Base-by-base conservation (phyloP, 1,140 invertebrate species). In the Trichomalopsis sarcophagae region DNA sequence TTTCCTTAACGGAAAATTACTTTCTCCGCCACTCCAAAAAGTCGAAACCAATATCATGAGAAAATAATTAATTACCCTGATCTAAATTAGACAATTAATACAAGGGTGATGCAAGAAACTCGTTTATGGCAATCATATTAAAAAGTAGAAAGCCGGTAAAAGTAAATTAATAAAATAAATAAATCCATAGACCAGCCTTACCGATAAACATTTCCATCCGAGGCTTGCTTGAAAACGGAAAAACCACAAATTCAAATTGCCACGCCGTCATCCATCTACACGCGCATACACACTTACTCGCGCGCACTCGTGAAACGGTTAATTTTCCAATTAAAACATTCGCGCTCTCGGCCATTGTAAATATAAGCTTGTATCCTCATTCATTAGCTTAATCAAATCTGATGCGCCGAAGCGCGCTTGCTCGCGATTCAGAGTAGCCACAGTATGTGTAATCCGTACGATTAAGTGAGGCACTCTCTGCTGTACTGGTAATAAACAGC, bases 341-440 rank as follows among this genome's bases (percentile, higher is more conserved):
- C 36, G 23, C 23, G 10, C 21, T 44, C 21, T 44, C n/a, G 33
- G 55, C 17, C 40, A 73, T 81, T 73, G 30, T 82, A 62, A 62
- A 75, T 62, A 82, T 75, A 76, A 68, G n/a, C 36, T n/a, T 78
- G 75, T 71, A 84, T 78, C 82, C 66, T 36, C 62, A 23, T 71
- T 78, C 36, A 78, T 84, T 50, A 84, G 74, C 17, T 55, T 84
- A 78, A 84, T 84, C 75, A 71, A 84, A 78, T 84, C 82, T 71
- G 62, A 84, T 77, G 62, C 23, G 2, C 30, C 47, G 47, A 36
- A 50, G 55, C 73, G 33, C 30, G 6, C 14, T 40, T 33, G 40
- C 36, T 40, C 21, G 44, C 10, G 40, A 77, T 77, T 77, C 44
- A 47, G 44, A 47, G 75, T 40, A 36, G 36, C 36, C n/a, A 50